phyloP scores from a whole-genome alignment of 2,797 vertebrate species.

The Trematomus bernacchii region DNA sequence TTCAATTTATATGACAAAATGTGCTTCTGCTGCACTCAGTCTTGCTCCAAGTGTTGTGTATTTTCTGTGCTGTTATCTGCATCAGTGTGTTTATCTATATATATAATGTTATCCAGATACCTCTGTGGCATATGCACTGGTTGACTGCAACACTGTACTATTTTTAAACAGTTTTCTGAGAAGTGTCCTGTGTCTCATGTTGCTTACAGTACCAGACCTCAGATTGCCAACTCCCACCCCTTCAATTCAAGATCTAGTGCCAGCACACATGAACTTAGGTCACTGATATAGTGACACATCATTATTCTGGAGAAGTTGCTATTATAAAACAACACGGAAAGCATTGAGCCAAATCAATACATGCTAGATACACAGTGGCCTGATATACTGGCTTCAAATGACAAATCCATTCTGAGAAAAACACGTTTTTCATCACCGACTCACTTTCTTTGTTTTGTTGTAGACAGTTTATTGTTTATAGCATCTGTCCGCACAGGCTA shows the following conservation, averaged over 20 bases:
- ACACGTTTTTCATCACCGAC: neutral
- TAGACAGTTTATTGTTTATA: neutral
- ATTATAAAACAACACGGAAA: neutral
- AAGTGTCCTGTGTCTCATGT: conserved; percentile 70
- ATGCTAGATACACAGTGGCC: neutral
- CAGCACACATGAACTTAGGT: conserved; percentile 19
- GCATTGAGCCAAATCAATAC: neutral
- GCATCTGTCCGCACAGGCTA: conserved; percentile 3
- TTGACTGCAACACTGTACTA: conserved; percentile 69
- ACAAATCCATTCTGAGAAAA: neutral
- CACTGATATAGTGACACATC: conserved; percentile 12
- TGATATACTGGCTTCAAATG: neutral
- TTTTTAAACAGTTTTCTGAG: conserved; percentile 84
- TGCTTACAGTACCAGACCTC: conserved; percentile 57
- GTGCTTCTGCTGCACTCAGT: neutral
- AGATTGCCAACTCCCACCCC: conserved; percentile 25
- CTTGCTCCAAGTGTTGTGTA: neutral
- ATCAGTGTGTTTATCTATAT: neutral
- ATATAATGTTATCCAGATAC: conserved; percentile 28
- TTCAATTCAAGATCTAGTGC: conserved; percentile 25
- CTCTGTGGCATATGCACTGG: conserved; percentile 30
- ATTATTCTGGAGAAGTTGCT: conserved; percentile 6
- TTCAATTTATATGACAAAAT: neutral
- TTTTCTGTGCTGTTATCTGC: conserved; percentile 8
- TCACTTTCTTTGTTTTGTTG: neutral